A percentile compares a stretch with the other conserved stretches of the same genome.
Conservation (phyloP, 2,113 vertebrate species). For the Nerophis lumbriciformis region DNA sequence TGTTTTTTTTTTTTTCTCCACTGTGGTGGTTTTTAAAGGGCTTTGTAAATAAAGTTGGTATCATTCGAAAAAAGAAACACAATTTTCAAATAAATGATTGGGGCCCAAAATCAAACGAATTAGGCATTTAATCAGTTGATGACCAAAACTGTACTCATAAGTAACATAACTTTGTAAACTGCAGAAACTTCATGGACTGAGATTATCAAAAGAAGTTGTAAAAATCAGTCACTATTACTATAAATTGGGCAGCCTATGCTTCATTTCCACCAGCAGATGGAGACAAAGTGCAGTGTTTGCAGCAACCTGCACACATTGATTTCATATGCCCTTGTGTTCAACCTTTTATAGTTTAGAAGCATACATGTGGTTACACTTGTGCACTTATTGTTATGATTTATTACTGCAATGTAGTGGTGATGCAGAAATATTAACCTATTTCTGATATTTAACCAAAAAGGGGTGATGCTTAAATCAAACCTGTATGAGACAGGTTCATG, state of each 20-base stretch:
- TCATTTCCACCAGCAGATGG: conserved; percentile 36
- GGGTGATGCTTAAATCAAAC: no score
- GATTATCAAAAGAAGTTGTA: no score
- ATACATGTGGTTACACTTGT: not conserved
- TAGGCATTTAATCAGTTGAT: no score
- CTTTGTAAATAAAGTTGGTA: no score
- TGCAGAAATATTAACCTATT: not conserved
- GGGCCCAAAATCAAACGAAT: not conserved
- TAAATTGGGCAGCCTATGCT: not conserved
- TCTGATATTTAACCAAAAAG: no score
- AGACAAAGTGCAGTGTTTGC: conserved; percentile 14
- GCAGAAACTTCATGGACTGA: no score
- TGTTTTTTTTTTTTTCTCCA: no score
- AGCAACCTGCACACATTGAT: not conserved
- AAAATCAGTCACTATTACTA: not conserved
- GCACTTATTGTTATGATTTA: not conserved
- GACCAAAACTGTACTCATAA: no score
- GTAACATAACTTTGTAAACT: no score
- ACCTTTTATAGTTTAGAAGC: not conserved
- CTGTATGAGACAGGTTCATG: no score
- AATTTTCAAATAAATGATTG: no score
- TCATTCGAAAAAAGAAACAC: not conserved
- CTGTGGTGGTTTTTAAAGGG: no score
- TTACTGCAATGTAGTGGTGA: not conserved
- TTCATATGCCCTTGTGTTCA: not conserved